Base-by-base conservation (phyloP, 2,888 invertebrate genomes). In the Metopia argyrocephala region DNA sequence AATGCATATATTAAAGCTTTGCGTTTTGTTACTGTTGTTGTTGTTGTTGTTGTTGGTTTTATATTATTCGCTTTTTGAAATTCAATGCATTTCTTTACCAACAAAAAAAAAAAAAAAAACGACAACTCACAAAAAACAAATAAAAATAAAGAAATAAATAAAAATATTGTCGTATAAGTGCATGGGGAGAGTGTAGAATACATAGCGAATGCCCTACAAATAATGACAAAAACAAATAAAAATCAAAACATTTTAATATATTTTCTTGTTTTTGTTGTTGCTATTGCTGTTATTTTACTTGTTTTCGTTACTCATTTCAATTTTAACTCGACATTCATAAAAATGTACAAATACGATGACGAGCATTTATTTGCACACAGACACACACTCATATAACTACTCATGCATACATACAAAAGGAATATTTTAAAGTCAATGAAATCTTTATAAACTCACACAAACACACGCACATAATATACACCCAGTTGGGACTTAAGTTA, bases 391-490 rank as follows among this genome's bases (percentile, higher is more conserved):
- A 9, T 2, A 2, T 1, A 3, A 38, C 12, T 31, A 15, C 25
- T 18, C n/a, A 27, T 18, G 18, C 7, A 6, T 5, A 25, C 15
- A 38, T n/a, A 65, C 59, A 66, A 31, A 46, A 54, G 31, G 52
- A 78, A 78, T 54, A 59, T 78, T 71, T 68, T 71, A 18, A 71
- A 78, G 70, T 78, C 70, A 78, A 71, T 78, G 76, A 71, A 78
- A 78, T 59, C 65, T 71, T 65, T 76, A 70, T 70, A 70, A 57
- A 56, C 50, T 12, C 15, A 38, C 1, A 31, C 9, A 31, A 2
- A 31, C 1, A 31, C 38, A 38, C 38, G 15, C 3, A 1, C 38
- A 38, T 3, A n/a, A n/a, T n/a, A n/a, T n/a, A n/a, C n/a, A n/a
- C n/a, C n/a, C n/a, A n/a, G n/a, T n/a, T n/a, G n/a, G n/a, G n/a